Conservation (phyloP, 1,140 invertebrate genomes). For the Bombus waltoni region DNA sequence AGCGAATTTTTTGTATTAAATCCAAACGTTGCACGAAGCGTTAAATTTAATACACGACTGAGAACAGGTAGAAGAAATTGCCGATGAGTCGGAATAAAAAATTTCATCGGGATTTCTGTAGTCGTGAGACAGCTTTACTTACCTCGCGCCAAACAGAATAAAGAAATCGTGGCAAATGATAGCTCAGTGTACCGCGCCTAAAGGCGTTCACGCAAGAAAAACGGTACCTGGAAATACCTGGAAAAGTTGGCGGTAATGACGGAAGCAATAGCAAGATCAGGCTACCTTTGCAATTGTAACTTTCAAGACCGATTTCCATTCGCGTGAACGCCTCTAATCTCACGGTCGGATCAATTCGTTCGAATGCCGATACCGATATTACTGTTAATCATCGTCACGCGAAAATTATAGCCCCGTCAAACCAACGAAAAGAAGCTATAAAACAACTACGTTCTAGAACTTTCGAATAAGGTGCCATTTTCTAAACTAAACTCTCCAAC, state of each 20-base stretch:
- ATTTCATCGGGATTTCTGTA: neutral
- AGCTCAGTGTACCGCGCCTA: neutral
- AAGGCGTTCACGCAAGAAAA: neutral
- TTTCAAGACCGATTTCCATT: conserved; percentile 13
- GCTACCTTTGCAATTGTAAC: conserved; percentile 20
- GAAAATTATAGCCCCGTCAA: neutral
- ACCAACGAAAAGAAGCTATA: neutral
- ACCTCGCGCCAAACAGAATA: neutral
- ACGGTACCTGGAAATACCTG: conserved; percentile 1
- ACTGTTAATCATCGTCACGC: conserved; percentile 3
- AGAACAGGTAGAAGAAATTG: neutral
- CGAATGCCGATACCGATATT: conserved; percentile 1
- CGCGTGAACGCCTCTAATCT: conserved; percentile 9
- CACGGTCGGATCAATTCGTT: neutral
- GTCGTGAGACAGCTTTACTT: neutral
- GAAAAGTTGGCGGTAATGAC: conserved; percentile 6
- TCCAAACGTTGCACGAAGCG: no score
- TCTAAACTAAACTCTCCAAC: neutral
- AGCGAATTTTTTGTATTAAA: neutral
- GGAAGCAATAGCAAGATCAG: conserved; percentile 13
- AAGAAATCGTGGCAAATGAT: neutral
- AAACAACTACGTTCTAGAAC: neutral
- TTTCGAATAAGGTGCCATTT: neutral
- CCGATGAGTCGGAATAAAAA: neutral
- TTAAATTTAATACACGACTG: neutral